Base-by-base conservation (phyloP, 2,888 invertebrate species). In the Hyposoter dolosus region DNA sequence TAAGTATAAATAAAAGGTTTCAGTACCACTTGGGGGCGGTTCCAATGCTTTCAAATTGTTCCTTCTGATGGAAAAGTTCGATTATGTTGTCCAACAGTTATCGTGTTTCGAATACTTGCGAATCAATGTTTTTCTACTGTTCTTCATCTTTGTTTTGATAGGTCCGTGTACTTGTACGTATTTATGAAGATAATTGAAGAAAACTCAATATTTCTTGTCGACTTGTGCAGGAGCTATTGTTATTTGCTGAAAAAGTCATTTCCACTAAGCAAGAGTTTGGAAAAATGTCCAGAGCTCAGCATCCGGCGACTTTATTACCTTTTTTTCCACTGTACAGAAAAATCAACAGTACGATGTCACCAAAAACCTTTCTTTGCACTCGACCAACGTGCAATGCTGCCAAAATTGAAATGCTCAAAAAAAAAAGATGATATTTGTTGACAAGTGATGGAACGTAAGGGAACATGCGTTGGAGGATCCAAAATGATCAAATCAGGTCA, bases 41-140 rank as follows among this genome's bases (percentile, higher is more conserved):
- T 45, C 43, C 32, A 28, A 43, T 50, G 74, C 23, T 19, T 43
- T 50, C 66, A 88, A 81, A 83, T 79, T 72, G 84, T 68, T 82
- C 86, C 86, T 63, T 78, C 87, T 89, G 91, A 90, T 91, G 90
- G 89, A 88, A 90, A 90, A 90, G 90, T 91, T 91, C 89, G 89
- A 91, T 88, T 88, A 90, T 84, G 83, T 87, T 88, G 88, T 85
- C 81, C 74, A 74, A 63, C 80, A 80, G 84, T 85, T 88, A 84
- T 87, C 84, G 78, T 84, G 78, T 85, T 83, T 74, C 17, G 71
- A 74, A 79, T 83, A 76, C 63, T 74, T 66, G 66, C 81, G 83
- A 86, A 88, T 86, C 75, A 82, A 88, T 86, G 83, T 85, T 87
- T 84, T 84, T 82, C 77, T 28, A 50, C 77, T 69, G 63, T 71